Evolutionary conservation across 2,113 vertebrate genomes (phyloP).

Genomic region (Nycticebus coucang): DNA sequence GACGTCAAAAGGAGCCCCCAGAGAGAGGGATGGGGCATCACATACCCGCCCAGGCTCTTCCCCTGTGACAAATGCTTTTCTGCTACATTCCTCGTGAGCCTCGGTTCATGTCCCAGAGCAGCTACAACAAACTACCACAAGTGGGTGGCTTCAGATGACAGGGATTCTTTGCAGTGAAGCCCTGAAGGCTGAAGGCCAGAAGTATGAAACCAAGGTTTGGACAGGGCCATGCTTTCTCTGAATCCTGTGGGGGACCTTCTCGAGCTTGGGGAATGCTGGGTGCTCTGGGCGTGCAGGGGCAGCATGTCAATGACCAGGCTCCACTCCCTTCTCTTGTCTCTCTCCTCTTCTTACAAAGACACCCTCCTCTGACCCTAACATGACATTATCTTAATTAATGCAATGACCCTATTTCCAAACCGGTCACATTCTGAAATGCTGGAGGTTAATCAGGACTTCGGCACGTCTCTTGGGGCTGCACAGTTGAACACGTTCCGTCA

Average conservation of each 20-base stretch:
- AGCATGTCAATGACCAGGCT: accelerated
- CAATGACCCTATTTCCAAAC: background rate
- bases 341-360: too few relatives aligned
- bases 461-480: accelerated
- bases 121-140: accelerated
- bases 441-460: background rate
- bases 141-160: background rate
- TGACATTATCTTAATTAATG: background rate
- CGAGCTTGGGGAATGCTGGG: accelerated
- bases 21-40: too few relatives aligned
- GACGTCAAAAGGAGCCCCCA: background rate
- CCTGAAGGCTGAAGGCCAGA: background rate
- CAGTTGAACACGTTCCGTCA: background rate
- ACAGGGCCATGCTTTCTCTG: background rate
- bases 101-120: background rate
- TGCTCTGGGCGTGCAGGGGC: accelerated
- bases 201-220: background rate
- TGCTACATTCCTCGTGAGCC: background rate
- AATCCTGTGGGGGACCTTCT: accelerated
- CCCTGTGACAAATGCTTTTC: background rate
- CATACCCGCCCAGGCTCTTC: background rate
- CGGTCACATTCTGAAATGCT: too few relatives aligned
- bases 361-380: too few relatives aligned
- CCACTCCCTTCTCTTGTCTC: accelerated
- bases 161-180: accelerated